These are phyloP conservation scores for Machimus atricapillus DNA, from an alignment of 2,888 invertebrate species.

Conservation along the genomic window DNA sequence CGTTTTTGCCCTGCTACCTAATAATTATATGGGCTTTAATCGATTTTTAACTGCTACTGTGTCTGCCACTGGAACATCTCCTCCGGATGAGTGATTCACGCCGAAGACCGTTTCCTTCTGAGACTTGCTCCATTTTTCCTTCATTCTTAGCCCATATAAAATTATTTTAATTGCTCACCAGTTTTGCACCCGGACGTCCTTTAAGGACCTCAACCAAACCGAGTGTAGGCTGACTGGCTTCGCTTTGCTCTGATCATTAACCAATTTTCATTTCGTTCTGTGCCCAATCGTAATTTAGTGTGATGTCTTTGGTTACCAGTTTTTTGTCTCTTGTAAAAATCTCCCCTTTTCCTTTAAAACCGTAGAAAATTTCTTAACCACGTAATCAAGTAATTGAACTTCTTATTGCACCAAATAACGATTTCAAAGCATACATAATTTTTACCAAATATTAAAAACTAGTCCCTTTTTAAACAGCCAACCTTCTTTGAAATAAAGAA, in stretches of 20 bases:
- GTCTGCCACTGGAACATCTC: conserved; percentile 20
- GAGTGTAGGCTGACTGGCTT: neutral
- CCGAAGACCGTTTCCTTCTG: neutral
- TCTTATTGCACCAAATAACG: neutral
- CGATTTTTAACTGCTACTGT: conserved; percentile 40
- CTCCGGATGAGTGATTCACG: conserved; percentile 21
- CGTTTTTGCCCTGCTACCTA: conserved; percentile 16
- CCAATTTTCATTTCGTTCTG: conserved; percentile 1
- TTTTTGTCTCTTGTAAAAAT: neutral
- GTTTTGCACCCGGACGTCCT: neutral
- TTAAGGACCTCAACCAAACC: neutral
- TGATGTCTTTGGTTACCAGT: neutral
- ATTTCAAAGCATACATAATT: neutral
- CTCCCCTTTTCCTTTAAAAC: neutral
- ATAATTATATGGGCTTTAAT: conserved; percentile 39
- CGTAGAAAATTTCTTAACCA: neutral
- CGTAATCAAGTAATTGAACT: neutral
- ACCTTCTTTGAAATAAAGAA: no score
- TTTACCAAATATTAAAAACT: no score
- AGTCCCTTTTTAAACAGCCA: no score
- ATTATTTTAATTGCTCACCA: conserved; percentile 15
- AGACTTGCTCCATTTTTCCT: conserved; percentile 1
- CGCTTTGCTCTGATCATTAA: neutral
- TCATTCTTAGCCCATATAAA: conserved; percentile 4
- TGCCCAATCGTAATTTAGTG: neutral